Percentiles rank a stretch among this genome's conserved stretches.
These are phyloP conservation scores for Todiramphus chloris DNA, from an alignment of 2,113 vertebrate species.

Conservation along the genomic window DNA sequence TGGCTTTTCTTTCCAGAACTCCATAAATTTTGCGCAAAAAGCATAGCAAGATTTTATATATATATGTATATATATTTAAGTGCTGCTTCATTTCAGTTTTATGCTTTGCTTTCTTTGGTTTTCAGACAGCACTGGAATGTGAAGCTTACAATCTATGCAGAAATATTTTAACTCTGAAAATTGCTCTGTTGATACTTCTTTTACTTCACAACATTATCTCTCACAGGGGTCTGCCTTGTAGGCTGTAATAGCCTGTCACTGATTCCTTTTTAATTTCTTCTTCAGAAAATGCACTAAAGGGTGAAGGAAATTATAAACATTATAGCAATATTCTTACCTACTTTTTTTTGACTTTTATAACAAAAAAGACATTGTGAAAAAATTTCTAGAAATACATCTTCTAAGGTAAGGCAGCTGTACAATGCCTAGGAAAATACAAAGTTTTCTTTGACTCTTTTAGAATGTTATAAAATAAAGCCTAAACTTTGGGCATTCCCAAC, in stretches of 20 bases:
- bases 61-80: not conserved
- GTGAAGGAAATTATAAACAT: not conserved
- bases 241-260: not conserved
- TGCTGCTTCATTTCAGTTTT: not conserved
- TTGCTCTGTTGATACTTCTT: not conserved
- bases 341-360: not conserved
- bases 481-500: not conserved
- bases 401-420: not conserved
- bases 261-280: not conserved
- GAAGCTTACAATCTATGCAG: not conserved
- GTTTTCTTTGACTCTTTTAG: not conserved
- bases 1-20: conserved; percentile 4
- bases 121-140: not conserved
- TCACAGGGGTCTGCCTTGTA: not conserved
- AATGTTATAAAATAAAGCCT: not conserved
- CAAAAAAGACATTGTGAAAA: not conserved
- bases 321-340: not conserved
- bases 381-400: not conserved
- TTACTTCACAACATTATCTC: not conserved
- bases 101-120: not conserved
- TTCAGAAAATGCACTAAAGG: not conserved
- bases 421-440: not conserved
- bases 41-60: not conserved
- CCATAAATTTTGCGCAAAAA: not conserved
- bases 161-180: not conserved